These are phyloP conservation scores for Nasua narica DNA, from an alignment of 2,797 vertebrate species.

Conservation along the genomic window DNA sequence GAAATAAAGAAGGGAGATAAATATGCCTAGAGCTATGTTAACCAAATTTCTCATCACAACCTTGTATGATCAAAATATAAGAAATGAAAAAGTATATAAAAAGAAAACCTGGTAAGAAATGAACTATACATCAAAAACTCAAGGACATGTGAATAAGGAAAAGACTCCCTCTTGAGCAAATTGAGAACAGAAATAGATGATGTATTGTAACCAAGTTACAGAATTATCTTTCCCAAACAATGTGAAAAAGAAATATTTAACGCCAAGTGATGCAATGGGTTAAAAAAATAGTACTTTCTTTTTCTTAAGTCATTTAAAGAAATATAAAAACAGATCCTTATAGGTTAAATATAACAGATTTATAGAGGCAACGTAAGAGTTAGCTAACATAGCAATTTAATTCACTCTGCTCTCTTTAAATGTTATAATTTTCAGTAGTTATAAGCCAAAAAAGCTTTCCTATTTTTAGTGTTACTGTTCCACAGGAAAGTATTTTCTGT, in stretches of 20 bases:
- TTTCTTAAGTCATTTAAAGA: constrained; percentile 17
- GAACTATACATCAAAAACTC: background rate
- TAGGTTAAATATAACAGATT: constrained; percentile 57
- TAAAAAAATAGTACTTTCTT: background rate
- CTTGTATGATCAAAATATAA: background rate
- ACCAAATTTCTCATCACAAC: background rate
- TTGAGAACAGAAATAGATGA: background rate
- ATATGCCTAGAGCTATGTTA: background rate
- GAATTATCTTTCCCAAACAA: background rate
- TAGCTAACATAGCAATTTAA: constrained; percentile 71
- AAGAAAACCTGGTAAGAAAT: background rate
- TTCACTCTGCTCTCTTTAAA: constrained; percentile 50
- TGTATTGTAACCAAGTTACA: background rate
- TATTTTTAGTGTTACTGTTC: constrained; percentile 66
- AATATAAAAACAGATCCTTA: constrained; percentile 39
- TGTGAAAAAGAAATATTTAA: background rate
- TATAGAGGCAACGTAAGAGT: constrained; percentile 44
- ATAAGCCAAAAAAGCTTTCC: constrained; percentile 40
- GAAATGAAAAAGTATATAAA: background rate
- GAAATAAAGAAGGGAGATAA: background rate
- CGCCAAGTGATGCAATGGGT: background rate
- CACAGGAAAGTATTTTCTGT: constrained; percentile 61
- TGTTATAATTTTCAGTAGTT: constrained; percentile 67
- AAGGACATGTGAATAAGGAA: background rate
- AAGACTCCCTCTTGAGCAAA: background rate